phyloP scores from a whole-genome alignment of 2,797 vertebrate species.

The Trematomus bernacchii region DNA sequence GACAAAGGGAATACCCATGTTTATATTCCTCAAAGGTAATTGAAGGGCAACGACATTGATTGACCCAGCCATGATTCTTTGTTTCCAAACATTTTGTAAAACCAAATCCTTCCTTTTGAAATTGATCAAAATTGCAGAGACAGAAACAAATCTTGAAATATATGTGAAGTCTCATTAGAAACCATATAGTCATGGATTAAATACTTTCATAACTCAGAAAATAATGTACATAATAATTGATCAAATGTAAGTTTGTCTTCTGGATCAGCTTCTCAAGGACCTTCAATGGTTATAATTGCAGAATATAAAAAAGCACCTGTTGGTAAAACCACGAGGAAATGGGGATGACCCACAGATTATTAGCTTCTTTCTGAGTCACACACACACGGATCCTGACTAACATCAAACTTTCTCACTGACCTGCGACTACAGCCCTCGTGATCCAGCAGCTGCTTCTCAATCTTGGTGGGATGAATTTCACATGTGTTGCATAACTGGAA shows the following conservation, averaged over 20 bases:
- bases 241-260: background rate
- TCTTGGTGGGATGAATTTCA: slow-evolving; percentile 45
- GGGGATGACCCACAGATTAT: background rate
- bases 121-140: no score
- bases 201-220: background rate
- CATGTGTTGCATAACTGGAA: slow-evolving; percentile 41
- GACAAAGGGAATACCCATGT: background rate
- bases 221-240: background rate
- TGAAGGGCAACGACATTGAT: background rate
- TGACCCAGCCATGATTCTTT: no score
- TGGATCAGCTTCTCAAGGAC: background rate
- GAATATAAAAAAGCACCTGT: background rate
- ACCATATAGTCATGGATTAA: background rate
- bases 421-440: slow-evolving; percentile 33
- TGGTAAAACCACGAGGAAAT: background rate
- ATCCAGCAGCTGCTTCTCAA: slow-evolving; percentile 60
- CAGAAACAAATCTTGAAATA: no score
- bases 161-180: background rate
- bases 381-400: slow-evolving; percentile 38
- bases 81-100: no score
- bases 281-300: background rate
- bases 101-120: no score
- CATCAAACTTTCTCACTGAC: slow-evolving; percentile 52
- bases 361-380: background rate
- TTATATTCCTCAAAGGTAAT: background rate